Evolutionary conservation across 2,888 invertebrate species (phyloP).

Genomic region (Drosophila flavopinicola): DNA sequence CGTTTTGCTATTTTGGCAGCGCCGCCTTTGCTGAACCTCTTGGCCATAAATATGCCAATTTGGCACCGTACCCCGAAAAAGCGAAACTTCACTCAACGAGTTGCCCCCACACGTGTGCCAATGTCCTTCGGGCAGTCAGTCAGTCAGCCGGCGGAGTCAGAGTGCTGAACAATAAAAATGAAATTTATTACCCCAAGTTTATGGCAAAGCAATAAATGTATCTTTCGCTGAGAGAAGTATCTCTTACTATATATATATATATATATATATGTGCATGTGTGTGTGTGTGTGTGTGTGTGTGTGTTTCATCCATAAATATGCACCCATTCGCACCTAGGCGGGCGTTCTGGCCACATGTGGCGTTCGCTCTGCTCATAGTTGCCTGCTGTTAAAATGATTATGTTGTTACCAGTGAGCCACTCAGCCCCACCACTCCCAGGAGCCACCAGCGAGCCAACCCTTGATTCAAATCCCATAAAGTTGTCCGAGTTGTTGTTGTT

Average conservation of each 20-base stretch:
- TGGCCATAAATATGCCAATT: slow-evolving; percentile 76
- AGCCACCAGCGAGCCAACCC: slow-evolving; percentile 37
- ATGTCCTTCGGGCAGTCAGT: slow-evolving; percentile 18
- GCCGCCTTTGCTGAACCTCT: slow-evolving; percentile 68
- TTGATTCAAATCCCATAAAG: slow-evolving; percentile 72
- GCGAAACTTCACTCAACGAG: slow-evolving; percentile 5
- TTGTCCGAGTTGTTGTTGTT: slow-evolving; percentile 51
- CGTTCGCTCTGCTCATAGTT: slow-evolving; percentile 38
- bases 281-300: slow-evolving; percentile 9
- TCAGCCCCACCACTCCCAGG: slow-evolving; percentile 12
- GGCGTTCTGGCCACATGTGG: slow-evolving; percentile 54
- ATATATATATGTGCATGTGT: not conserved
- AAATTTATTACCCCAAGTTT: slow-evolving; percentile 78
- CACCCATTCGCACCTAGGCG: slow-evolving; percentile 73
- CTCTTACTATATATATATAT: slow-evolving; percentile 1
- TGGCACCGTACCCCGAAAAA: slow-evolving; percentile 45
- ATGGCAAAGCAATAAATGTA: slow-evolving; percentile 78
- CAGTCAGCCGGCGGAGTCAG: slow-evolving; percentile 30
- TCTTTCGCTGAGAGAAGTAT: slow-evolving; percentile 60
- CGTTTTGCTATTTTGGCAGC: slow-evolving; percentile 71
- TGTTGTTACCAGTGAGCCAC: slow-evolving; percentile 55
- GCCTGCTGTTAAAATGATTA: slow-evolving; percentile 71
- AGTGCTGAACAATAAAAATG: slow-evolving; percentile 75
- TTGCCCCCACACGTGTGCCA: not conserved
- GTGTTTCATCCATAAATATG: slow-evolving; percentile 71